These are phyloP conservation scores for Zelleria hepariella DNA, from an alignment of 2,888 invertebrate species.

Conservation along the genomic window DNA sequence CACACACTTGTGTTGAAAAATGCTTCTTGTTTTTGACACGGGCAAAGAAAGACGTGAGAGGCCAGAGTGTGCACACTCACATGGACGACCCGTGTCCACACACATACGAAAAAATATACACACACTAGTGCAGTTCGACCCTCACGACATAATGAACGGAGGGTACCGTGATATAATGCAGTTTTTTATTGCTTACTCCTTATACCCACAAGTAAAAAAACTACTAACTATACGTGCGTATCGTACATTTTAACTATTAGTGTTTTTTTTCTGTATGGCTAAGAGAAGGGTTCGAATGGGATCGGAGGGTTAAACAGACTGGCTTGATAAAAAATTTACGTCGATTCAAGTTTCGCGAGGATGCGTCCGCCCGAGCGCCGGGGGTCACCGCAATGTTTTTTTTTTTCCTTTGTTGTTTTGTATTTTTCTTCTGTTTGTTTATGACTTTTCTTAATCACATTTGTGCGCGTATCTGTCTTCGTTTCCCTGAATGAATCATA, in stretches of 20 bases:
- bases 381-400: constrained; percentile 38
- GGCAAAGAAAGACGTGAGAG: not conserved
- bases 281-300: constrained; percentile 58
- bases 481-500: constrained; percentile 11
- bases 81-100: not conserved
- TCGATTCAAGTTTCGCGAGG: constrained; percentile 48
- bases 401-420: constrained; percentile 20
- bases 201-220: constrained; percentile 67
- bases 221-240: constrained; percentile 49
- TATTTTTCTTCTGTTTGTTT: constrained; percentile 5
- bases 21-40: not conserved
- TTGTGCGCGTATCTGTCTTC: constrained; percentile 3
- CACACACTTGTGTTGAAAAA: not conserved
- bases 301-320: constrained; percentile 43
- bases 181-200: constrained; percentile 69
- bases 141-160: constrained; percentile 62
- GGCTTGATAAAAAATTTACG: constrained; percentile 62
- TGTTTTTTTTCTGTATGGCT: constrained; percentile 49
- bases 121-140: constrained; percentile 36
- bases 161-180: constrained; percentile 69
- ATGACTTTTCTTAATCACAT: not conserved
- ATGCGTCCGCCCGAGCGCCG: constrained; percentile 31
- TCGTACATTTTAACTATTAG: constrained; percentile 68
- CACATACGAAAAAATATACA: constrained; percentile 27
- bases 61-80: not conserved